These are phyloP conservation scores for Rhabdornis inornatus DNA, from an alignment of 2,113 vertebrate genomes.

Conservation along the genomic window DNA sequence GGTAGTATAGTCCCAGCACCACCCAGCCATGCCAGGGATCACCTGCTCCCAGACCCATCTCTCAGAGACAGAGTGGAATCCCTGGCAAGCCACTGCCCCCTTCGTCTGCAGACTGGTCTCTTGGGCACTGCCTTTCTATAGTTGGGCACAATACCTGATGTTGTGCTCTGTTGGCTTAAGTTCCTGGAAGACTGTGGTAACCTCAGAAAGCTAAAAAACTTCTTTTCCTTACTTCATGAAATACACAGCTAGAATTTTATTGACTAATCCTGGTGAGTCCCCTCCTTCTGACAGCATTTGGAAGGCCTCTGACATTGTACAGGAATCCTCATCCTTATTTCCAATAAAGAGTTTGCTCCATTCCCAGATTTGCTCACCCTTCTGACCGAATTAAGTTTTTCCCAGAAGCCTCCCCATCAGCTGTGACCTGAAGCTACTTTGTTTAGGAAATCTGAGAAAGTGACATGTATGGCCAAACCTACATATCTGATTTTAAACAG, in stretches of 20 bases:
- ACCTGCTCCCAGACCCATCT: fast-evolving
- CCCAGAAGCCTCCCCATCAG: background rate
- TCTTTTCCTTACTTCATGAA: background rate
- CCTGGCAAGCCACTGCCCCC: background rate
- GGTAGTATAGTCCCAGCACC: background rate
- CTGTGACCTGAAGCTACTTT: background rate
- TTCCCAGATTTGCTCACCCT: background rate
- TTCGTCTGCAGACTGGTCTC: background rate
- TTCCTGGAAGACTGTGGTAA: background rate
- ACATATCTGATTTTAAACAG: background rate
- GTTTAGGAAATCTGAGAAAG: background rate
- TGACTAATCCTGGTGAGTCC: background rate
- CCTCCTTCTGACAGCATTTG: background rate
- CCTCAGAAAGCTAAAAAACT: background rate
- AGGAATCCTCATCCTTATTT: background rate
- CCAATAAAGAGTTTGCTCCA: background rate
- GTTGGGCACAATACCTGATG: background rate
- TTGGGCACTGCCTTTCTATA: background rate
- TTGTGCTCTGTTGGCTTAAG: background rate
- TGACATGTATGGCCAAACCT: background rate
- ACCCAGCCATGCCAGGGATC: fast-evolving
- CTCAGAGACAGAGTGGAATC: background rate
- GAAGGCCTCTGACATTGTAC: background rate
- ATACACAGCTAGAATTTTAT: background rate
- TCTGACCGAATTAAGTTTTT: background rate